A percentile compares a stretch with the other conserved stretches of the same genome.
Evolutionary conservation across 2,888 invertebrate species (phyloP).

Genomic region (Melanostoma scalare): DNA sequence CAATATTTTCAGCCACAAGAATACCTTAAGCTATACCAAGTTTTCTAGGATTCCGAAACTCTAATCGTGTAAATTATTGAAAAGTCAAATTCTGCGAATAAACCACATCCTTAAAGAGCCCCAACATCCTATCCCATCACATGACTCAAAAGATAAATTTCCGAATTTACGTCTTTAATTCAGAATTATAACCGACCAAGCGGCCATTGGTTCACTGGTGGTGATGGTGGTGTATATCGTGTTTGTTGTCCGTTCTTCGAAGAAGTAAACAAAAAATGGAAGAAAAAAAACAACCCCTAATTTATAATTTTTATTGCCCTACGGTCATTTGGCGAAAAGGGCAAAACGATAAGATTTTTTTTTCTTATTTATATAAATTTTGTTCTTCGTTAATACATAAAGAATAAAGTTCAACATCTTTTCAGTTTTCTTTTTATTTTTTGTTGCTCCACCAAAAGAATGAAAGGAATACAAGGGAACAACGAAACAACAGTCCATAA

Average conservation of each 20-base stretch:
- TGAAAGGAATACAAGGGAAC: slow-evolving; percentile 1
- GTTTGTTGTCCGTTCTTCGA: slow-evolving; percentile 41
- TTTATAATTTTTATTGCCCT: slow-evolving; percentile 72
- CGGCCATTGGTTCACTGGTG: background rate
- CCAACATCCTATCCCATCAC: slow-evolving; percentile 58
- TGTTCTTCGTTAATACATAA: slow-evolving; percentile 32
- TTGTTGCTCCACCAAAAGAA: slow-evolving; percentile 30
- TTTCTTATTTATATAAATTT: slow-evolving; percentile 44
- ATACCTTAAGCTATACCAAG: too few relatives aligned
- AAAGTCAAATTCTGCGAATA: slow-evolving; percentile 62
- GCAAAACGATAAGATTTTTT: slow-evolving; percentile 48
- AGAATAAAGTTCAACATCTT: slow-evolving; percentile 37
- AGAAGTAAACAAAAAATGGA: slow-evolving; percentile 4
- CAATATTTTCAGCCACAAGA: too few relatives aligned
- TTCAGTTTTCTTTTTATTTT: slow-evolving; percentile 13
- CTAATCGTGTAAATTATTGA: slow-evolving; percentile 52
- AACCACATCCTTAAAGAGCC: slow-evolving; percentile 62
- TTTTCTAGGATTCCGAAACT: background rate
- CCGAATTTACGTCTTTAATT: slow-evolving; percentile 69
- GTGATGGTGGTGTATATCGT: slow-evolving; percentile 25
- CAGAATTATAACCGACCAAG: slow-evolving; percentile 67
- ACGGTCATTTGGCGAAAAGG: slow-evolving; percentile 70
- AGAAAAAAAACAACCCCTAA: slow-evolving; percentile 56
- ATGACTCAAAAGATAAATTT: slow-evolving; percentile 68
- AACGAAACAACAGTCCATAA: slow-evolving; percentile 53